Percentiles rank a stretch among this genome's conserved stretches.
These are phyloP conservation scores for Coccyzus lansbergi DNA, from an alignment of 2,797 vertebrate genomes.

Conservation along the genomic window DNA sequence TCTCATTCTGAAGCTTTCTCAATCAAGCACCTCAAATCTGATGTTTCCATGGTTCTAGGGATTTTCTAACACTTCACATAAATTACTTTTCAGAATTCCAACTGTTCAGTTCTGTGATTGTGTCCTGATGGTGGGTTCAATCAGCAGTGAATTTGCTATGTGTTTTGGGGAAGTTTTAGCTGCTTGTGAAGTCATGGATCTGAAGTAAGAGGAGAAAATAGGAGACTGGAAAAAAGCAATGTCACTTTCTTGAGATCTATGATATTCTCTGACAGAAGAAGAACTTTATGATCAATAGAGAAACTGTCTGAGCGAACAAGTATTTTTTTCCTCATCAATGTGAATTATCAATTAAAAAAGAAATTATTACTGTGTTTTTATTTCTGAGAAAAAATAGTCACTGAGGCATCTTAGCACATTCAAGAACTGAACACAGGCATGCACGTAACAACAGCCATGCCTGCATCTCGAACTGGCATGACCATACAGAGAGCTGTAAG, in stretches of 20 bases:
- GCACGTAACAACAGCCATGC: not conserved
- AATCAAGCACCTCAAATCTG: not conserved
- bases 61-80: not conserved
- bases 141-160: not conserved
- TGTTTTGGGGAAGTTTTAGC: not conserved
- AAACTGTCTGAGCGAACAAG: not conserved
- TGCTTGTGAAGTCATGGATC: not conserved
- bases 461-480: not conserved
- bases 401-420: not conserved
- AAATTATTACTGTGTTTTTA: not conserved
- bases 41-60: not conserved
- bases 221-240: not conserved
- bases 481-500: not conserved
- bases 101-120: not conserved
- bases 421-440: not conserved
- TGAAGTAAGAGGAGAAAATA: not conserved
- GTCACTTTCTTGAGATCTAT: not conserved
- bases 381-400: not conserved
- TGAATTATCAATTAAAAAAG: not conserved
- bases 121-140: not conserved
- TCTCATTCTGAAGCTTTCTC: not conserved
- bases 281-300: not conserved
- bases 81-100: conserved; percentile 19
- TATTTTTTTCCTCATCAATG: not conserved
- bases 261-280: not conserved